phyloP scores from a whole-genome alignment of 2,888 invertebrate genomes.

The Drosophila cracens region DNA sequence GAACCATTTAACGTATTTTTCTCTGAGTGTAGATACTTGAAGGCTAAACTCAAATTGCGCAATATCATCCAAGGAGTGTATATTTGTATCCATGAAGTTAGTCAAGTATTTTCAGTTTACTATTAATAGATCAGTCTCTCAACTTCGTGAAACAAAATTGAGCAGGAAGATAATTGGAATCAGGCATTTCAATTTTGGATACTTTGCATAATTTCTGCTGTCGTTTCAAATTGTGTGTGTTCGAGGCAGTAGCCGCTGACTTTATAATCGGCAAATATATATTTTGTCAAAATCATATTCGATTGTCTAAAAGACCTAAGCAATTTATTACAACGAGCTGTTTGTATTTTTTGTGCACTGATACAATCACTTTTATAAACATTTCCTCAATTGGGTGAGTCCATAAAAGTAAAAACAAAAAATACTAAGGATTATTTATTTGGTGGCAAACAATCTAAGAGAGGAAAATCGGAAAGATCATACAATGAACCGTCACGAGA shows the following conservation, averaged over 20 bases:
- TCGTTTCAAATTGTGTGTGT: not conserved
- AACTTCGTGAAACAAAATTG: not conserved
- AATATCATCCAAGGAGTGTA: not conserved
- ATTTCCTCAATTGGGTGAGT: constrained; percentile 30
- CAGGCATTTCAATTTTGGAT: not conserved
- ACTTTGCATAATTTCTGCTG: not conserved
- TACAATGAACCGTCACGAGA: constrained; percentile 65
- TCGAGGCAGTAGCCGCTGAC: constrained; percentile 19
- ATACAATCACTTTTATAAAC: not conserved
- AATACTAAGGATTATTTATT: not conserved
- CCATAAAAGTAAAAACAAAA: not conserved
- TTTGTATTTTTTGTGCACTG: constrained; percentile 16
- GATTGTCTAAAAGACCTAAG: constrained; percentile 30
- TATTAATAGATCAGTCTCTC: not conserved
- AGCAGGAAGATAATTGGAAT: not conserved
- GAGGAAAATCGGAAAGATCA: not conserved
- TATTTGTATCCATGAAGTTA: not conserved
- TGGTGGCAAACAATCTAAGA: not conserved
- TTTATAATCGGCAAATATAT: constrained; percentile 36
- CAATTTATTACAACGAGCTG: constrained; percentile 23
- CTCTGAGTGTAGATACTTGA: not conserved
- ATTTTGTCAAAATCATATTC: constrained; percentile 26
- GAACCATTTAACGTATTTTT: not conserved
- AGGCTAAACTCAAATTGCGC: too few relatives aligned
- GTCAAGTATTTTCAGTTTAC: not conserved